Percentiles rank a stretch among this genome's conserved stretches.
Conservation (phyloP, 2,888 invertebrate genomes). For the Oligia latruncula region DNA sequence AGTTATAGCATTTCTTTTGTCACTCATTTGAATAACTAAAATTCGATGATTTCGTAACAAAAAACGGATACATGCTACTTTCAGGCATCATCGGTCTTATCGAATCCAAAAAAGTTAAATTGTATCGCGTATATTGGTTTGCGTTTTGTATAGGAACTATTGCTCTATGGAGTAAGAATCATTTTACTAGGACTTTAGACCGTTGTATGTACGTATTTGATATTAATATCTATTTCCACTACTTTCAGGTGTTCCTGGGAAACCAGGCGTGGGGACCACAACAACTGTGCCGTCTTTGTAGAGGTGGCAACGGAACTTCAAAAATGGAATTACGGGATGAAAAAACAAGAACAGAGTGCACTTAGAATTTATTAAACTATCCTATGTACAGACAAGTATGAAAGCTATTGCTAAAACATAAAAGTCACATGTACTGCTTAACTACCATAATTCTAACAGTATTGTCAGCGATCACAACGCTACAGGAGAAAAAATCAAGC, state of each 20-base stretch:
- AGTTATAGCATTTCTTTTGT: too few species aligned
- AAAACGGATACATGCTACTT: background rate
- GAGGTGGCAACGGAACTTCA: background rate
- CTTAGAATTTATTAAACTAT: slow-evolving; percentile 47
- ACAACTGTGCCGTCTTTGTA: background rate
- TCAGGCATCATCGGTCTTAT: background rate
- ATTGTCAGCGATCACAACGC: slow-evolving; percentile 4
- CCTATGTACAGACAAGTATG: slow-evolving; percentile 37
- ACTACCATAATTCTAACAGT: slow-evolving; percentile 36
- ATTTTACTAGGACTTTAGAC: background rate
- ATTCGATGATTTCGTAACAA: background rate
- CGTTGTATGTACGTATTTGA: background rate
- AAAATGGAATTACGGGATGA: slow-evolving; percentile 37
- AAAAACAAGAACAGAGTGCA: slow-evolving; percentile 40
- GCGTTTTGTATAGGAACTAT: background rate
- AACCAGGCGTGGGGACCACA: background rate
- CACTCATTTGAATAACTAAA: background rate
- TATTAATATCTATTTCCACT: background rate
- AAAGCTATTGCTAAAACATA: slow-evolving; percentile 25
- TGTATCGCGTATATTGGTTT: background rate
- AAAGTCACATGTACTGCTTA: slow-evolving; percentile 34
- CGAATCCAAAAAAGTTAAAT: background rate
- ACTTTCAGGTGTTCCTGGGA: slow-evolving; percentile 2
- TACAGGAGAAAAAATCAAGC: slow-evolving; percentile 9
- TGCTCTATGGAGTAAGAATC: background rate